A percentile compares a stretch with the other conserved stretches of the same genome.
Evolutionary conservation across 2,797 vertebrate genomes (phyloP).

Genomic region (Xenentodon cancila): DNA sequence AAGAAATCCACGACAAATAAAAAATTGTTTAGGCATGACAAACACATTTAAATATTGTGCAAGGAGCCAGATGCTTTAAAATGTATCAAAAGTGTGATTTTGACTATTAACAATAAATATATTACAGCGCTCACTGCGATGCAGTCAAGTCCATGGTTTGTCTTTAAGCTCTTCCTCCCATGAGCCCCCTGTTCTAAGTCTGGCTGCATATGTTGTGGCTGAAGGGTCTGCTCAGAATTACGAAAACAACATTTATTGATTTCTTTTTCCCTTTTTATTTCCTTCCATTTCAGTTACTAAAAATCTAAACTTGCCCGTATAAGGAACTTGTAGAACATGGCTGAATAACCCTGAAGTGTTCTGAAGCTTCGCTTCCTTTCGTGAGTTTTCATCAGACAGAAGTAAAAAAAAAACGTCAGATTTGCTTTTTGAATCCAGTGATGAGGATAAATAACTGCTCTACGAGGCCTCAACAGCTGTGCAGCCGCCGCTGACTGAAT

Average conservation of each 20-base stretch:
- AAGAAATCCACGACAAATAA: background rate
- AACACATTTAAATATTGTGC: background rate
- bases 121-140: background rate
- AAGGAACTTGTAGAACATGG: background rate
- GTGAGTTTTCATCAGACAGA: background rate
- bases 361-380: background rate
- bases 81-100: slow-evolving; percentile 13
- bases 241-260: background rate
- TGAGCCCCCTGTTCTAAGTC: slow-evolving; percentile 2
- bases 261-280: background rate
- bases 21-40: background rate
- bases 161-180: slow-evolving; percentile 2
- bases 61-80: slow-evolving; percentile 37
- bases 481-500: background rate
- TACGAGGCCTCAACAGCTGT: background rate
- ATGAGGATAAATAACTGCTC: too few species aligned
- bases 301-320: too few species aligned
- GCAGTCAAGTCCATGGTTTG: slow-evolving; percentile 12
- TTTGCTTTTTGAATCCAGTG: too few species aligned
- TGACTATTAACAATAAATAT: background rate
- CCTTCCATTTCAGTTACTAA: background rate
- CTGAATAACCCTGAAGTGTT: background rate
- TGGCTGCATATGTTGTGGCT: slow-evolving; percentile 1
- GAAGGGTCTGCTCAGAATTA: slow-evolving; percentile 2
- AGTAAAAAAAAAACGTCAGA: too few species aligned